These are phyloP conservation scores for Molothrus aeneus DNA, from an alignment of 2,797 vertebrate species.

Conservation along the genomic window DNA sequence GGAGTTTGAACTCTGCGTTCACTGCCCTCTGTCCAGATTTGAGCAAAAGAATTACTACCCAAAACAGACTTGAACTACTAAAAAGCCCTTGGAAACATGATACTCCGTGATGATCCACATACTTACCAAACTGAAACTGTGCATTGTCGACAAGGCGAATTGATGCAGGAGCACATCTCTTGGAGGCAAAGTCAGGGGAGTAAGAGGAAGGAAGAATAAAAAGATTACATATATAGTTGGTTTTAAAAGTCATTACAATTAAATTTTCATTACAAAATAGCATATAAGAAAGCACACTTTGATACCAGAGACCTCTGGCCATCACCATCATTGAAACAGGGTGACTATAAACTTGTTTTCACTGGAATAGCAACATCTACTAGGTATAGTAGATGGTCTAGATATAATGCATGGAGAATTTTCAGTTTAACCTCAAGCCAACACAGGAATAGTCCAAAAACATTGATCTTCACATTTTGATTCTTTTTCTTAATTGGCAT, in stretches of 20 bases:
- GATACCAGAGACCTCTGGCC: neutral
- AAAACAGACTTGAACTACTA: neutral
- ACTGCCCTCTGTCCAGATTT: neutral
- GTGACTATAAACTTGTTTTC: neutral
- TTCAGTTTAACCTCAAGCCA: neutral
- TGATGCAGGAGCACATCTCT: constrained; percentile 98
- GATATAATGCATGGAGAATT: neutral
- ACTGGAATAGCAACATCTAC: neutral
- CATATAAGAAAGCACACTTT: neutral
- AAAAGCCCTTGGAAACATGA: neutral
- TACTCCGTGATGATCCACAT: neutral
- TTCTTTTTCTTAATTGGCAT: neutral
- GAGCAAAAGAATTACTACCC: neutral
- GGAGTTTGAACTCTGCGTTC: neutral
- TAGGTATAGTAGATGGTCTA: neutral
- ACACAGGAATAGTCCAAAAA: neutral
- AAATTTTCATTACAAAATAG: neutral
- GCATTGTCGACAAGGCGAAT: constrained; percentile 97
- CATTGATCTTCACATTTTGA: neutral
- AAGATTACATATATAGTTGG: neutral
- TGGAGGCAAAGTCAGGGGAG: neutral
- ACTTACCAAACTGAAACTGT: constrained; percentile 98
- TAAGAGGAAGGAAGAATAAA: neutral
- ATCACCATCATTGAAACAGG: neutral
- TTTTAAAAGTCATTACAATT: neutral